Percentiles rank a stretch among this genome's conserved stretches.
These are phyloP conservation scores for Teleogryllus occipitalis DNA, from an alignment of 1,140 invertebrate genomes.

Conservation along the genomic window DNA sequence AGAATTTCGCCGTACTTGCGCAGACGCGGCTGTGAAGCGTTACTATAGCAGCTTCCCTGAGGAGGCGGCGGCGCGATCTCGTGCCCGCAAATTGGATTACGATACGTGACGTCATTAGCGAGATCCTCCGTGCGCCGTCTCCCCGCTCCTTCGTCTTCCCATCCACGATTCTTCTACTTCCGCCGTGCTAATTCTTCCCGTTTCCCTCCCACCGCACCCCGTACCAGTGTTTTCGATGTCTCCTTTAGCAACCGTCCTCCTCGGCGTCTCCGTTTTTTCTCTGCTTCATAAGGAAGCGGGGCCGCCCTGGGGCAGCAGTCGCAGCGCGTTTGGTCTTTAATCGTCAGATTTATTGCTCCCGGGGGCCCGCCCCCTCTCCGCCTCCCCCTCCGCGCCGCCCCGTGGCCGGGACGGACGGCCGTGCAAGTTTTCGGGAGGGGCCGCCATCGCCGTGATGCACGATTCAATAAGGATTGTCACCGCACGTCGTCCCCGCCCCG, in stretches of 20 bases:
- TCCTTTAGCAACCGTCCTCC: no score
- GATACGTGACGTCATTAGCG: conserved; percentile 41
- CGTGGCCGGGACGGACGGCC: no score
- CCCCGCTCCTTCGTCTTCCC: background rate
- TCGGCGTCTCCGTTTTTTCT: background rate
- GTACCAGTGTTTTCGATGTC: no score
- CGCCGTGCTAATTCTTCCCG: background rate
- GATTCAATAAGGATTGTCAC: conserved; percentile 4
- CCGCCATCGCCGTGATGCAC: background rate
- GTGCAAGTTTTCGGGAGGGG: background rate
- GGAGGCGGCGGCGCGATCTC: background rate
- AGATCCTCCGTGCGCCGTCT: conserved; percentile 10
- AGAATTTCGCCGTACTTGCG: no score
- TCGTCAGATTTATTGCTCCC: background rate
- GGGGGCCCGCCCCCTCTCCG: no score
- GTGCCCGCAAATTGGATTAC: conserved; percentile 37
- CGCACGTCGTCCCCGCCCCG: background rate
- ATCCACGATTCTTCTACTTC: background rate
- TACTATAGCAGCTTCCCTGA: background rate
- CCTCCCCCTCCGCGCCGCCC: no score
- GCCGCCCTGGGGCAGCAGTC: background rate
- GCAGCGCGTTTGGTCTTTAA: background rate
- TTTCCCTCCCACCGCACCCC: background rate
- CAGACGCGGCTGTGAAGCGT: background rate
- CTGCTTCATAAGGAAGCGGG: background rate